Percentiles rank a stretch among this genome's conserved stretches.
Conservation (phyloP, 1,140 invertebrate genomes). For the Mya arenaria region DNA sequence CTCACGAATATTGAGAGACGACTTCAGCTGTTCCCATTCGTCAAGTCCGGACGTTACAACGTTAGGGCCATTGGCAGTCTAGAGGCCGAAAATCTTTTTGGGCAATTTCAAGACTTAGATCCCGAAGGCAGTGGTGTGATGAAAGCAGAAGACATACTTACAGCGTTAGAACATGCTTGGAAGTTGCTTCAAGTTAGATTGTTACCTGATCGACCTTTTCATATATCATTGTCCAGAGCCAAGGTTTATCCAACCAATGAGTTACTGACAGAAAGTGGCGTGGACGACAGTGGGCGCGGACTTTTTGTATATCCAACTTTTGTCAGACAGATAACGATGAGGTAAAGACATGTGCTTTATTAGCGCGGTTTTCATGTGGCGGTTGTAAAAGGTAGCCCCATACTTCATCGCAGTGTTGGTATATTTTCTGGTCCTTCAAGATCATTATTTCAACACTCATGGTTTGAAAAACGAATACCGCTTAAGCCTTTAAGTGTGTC, state of each 20-base stretch:
- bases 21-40: conserved; percentile 2
- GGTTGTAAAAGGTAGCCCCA: neutral
- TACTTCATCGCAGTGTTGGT: conserved; percentile 1
- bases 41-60: neutral
- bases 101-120: conserved; percentile 12
- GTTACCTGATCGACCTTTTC: conserved; percentile 18
- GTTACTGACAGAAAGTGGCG: neutral
- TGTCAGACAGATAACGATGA: no score
- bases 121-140: neutral
- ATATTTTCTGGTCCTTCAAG: conserved; percentile 7
- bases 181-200: neutral
- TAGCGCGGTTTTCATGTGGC: no score
- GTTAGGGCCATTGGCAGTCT: conserved; percentile 11
- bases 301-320: no score
- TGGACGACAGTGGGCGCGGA: no score
- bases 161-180: conserved; percentile 17
- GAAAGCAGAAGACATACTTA: neutral
- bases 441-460: no score
- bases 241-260: neutral
- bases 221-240: neutral
- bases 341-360: no score
- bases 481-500: neutral
- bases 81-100: conserved; percentile 17
- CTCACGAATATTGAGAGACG: neutral
- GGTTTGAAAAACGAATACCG: neutral